A percentile compares a stretch with the other conserved stretches of the same genome.
Conservation (phyloP, 2,888 invertebrate species). For the Glomeris marginata region DNA sequence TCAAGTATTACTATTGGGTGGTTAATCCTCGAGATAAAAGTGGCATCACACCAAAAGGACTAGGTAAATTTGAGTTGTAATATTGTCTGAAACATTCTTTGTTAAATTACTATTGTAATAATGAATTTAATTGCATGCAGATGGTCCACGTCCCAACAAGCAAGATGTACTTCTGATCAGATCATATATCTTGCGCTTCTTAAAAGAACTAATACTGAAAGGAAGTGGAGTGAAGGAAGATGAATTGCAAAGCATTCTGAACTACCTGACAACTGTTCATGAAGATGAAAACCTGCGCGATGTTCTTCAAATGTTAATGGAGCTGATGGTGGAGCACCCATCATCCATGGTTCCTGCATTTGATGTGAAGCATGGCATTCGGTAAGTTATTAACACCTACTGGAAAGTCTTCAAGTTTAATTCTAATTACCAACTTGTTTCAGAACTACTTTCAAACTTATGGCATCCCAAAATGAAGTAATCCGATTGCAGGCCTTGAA, state of each 20-base stretch:
- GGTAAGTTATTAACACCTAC: constrained; percentile 21
- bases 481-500: constrained; percentile 92
- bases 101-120: neutral
- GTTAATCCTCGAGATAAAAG: constrained; percentile 88
- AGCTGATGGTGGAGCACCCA: constrained; percentile 95
- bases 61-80: constrained; percentile 48
- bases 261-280: constrained; percentile 94
- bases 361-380: constrained; percentile 88
- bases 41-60: constrained; percentile 85
- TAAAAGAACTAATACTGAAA: constrained; percentile 92
- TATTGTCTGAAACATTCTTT: neutral
- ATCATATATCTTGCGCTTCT: constrained; percentile 84
- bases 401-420: constrained; percentile 3
- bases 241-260: constrained; percentile 94
- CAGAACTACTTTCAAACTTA: constrained; percentile 87
- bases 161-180: constrained; percentile 89
- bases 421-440: constrained; percentile 9
- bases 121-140: constrained; percentile 39
- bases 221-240: constrained; percentile 96
- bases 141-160: constrained; percentile 84
- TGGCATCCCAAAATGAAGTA: constrained; percentile 89
- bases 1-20: constrained; percentile 99
- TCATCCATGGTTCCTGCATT: constrained; percentile 98
- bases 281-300: constrained; percentile 99
- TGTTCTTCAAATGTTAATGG: constrained; percentile 91